Evolutionary conservation across 35 echinoderm and acorn worm species (phyloP).

Genomic region (Acanthaster planci): DNA sequence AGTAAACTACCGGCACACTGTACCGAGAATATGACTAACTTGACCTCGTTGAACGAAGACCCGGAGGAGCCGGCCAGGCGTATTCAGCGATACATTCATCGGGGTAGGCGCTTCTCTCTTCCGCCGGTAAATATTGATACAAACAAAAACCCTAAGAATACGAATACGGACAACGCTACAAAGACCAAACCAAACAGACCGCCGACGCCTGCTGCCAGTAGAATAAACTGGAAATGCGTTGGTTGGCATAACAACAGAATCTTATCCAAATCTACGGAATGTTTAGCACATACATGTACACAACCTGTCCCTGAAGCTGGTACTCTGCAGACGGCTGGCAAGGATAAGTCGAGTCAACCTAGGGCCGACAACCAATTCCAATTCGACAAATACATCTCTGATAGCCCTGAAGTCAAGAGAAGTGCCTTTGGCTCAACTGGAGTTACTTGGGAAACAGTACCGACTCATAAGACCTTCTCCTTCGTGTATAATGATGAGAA

Average conservation of each 20-base stretch:
- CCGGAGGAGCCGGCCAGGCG: background rate
- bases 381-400: background rate
- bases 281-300: no score
- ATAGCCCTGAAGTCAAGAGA: background rate
- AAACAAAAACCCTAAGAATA: background rate
- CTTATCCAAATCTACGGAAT: background rate
- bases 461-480: constrained; percentile 10
- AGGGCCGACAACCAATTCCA: background rate
- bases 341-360: background rate
- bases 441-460: constrained; percentile 1
- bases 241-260: background rate
- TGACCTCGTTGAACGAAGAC: background rate
- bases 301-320: no score
- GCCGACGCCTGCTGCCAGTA: background rate
- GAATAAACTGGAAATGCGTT: background rate
- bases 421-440: background rate
- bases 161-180: background rate
- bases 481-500: background rate
- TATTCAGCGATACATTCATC: background rate
- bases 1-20: background rate
- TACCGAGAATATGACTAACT: background rate
- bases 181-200: background rate
- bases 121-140: background rate
- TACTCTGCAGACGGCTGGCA: background rate
- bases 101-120: background rate